Percentiles rank a stretch among this genome's conserved stretches.
Conservation (phyloP, 2,888 invertebrate species). For the Homarus gammarus region DNA sequence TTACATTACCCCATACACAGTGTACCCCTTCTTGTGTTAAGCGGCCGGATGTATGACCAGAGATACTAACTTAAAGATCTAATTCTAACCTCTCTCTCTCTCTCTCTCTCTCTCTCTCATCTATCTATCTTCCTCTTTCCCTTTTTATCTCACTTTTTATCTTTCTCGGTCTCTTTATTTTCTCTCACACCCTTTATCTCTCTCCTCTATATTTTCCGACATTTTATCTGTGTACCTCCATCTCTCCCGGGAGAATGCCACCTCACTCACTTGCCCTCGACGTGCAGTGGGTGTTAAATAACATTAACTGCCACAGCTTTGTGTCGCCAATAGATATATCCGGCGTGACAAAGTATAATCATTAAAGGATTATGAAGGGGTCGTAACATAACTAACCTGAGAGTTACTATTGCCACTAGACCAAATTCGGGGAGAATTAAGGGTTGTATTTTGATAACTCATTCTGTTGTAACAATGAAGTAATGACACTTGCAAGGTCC, state of each 20-base stretch:
- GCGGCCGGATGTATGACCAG: no score
- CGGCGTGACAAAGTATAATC: background rate
- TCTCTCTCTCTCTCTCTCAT: no score
- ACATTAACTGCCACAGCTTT: background rate
- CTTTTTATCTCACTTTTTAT: no score
- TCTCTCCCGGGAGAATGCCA: background rate
- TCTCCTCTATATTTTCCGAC: background rate
- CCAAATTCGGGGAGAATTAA: background rate
- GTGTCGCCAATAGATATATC: conserved; percentile 1
- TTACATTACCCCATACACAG: no score
- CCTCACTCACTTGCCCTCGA: background rate
- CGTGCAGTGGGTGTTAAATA: background rate
- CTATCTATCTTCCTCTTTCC: no score
- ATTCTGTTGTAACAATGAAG: no score
- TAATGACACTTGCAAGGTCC: no score
- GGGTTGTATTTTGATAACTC: no score
- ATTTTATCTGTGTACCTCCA: background rate
- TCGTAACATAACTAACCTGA: background rate
- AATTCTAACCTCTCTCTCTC: no score
- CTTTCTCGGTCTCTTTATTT: background rate
- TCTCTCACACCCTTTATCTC: background rate
- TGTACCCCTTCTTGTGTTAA: no score
- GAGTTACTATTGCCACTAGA: background rate
- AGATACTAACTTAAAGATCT: no score
- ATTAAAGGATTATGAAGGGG: background rate